Evolutionary conservation across 2,797 vertebrate genomes (phyloP).

Genomic region (Nothura maculosa): DNA sequence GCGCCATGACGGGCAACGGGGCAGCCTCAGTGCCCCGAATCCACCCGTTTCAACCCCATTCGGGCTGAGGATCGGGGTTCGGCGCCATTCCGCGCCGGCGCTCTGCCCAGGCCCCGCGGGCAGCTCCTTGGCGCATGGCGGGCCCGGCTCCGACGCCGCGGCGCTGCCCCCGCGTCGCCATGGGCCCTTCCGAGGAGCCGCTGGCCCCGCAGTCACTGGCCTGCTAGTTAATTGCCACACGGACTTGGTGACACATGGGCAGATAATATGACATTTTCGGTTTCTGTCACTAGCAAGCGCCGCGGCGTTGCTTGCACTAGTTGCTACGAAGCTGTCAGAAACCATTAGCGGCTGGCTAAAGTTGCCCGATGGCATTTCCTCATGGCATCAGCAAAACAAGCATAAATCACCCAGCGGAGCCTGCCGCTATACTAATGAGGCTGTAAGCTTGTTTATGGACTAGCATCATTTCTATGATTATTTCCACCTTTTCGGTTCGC

Average conservation of each 20-base stretch:
- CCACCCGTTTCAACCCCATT: too few species aligned
- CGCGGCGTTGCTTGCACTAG: conserved; percentile 88
- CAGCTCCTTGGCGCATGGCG: too few species aligned
- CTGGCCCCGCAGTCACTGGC: conserved; percentile 96
- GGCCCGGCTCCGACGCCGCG: too few species aligned
- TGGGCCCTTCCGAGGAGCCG: conserved; percentile 94
- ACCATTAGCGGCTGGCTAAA: conserved; percentile 94
- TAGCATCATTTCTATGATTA: conserved; percentile 95
- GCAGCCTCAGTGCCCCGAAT: too few species aligned
- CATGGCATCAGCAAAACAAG: conserved; percentile 92
- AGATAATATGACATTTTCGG: conserved; percentile 93
- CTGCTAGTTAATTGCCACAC: conserved; percentile 98
- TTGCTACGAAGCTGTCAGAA: conserved; percentile 98
- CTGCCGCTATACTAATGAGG: conserved; percentile 96
- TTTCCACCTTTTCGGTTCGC: conserved; percentile 92
- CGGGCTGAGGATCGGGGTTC: too few species aligned
- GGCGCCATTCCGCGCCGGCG: too few species aligned
- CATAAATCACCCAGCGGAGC: conserved; percentile 90
- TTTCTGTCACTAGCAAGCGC: conserved; percentile 91
- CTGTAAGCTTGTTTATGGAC: conserved; percentile 93
- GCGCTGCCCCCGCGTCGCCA: conserved; percentile 89
- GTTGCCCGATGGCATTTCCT: conserved; percentile 96
- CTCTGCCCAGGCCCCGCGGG: too few species aligned
- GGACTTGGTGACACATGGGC: conserved; percentile 90
- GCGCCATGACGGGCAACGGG: too few species aligned